Evolutionary conservation across 2,888 invertebrate genomes (phyloP).

Genomic region (Bibio marci): DNA sequence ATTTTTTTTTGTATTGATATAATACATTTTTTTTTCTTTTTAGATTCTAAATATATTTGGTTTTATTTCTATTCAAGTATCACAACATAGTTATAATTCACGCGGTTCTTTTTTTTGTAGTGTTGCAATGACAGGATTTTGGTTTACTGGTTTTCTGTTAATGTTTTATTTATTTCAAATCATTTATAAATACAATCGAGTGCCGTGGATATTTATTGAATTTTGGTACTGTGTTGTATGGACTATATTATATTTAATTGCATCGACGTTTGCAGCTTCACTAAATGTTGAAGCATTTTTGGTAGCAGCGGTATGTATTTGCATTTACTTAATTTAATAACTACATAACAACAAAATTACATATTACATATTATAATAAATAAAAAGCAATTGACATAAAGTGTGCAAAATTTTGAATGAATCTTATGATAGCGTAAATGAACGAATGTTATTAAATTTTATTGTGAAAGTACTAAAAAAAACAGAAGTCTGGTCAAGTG

Average conservation of each 20-base stretch:
- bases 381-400: no score
- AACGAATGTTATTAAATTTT: no score
- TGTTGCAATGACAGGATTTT: conserved; percentile 69
- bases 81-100: conserved; percentile 33
- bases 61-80: conserved; percentile 62
- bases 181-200: conserved; percentile 65
- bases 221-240: conserved; percentile 56
- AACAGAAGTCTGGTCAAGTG: no score
- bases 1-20: conserved; percentile 6
- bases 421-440: no score
- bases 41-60: conserved; percentile 54
- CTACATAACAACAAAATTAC: no score
- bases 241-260: conserved; percentile 59
- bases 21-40: conserved; percentile 23
- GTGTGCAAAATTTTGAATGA: no score
- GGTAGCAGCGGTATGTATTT: conserved; percentile 53
- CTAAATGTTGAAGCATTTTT: conserved; percentile 39
- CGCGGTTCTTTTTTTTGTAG: conserved; percentile 59
- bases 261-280: conserved; percentile 49
- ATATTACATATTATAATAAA: no score
- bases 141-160: conserved; percentile 65
- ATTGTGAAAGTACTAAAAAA: no score
- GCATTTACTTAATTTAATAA: not conserved
- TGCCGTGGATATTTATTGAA: conserved; percentile 78
- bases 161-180: conserved; percentile 71